phyloP scores from a whole-genome alignment of 2,888 invertebrate species.

The Orchesellides sinensis region DNA sequence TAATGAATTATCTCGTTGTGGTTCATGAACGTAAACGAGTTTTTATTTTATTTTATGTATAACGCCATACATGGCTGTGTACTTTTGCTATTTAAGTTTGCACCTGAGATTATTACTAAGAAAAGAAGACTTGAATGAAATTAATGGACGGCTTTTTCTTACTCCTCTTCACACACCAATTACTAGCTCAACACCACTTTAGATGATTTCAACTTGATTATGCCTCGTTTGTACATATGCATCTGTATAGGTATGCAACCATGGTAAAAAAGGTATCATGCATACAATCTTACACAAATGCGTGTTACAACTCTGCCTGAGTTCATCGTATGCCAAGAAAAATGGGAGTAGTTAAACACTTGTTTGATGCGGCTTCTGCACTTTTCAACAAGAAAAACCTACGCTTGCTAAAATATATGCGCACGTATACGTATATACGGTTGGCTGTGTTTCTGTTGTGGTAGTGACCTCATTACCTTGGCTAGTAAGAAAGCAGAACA shows the following conservation, averaged over 20 bases:
- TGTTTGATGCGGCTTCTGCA: slow-evolving; percentile 53
- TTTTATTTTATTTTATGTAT: no score
- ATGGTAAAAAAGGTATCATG: slow-evolving; percentile 14
- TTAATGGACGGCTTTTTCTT: slow-evolving; percentile 50
- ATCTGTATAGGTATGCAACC: background rate
- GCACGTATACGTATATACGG: slow-evolving; percentile 3
- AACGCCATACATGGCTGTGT: no score
- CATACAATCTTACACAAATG: slow-evolving; percentile 27
- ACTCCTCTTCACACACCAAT: slow-evolving; percentile 62
- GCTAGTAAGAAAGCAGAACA: slow-evolving; percentile 72
- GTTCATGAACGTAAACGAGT: background rate
- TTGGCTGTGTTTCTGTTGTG: slow-evolving; percentile 45
- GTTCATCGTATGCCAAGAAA: slow-evolving; percentile 40
- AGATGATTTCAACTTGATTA: no score
- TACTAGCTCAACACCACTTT: slow-evolving; percentile 37
- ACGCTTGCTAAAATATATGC: background rate
- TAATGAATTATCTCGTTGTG: no score
- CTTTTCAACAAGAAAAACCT: slow-evolving; percentile 38
- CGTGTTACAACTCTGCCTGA: slow-evolving; percentile 24
- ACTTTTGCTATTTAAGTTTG: no score
- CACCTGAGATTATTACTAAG: no score
- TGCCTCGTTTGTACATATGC: background rate
- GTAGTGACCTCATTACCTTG: slow-evolving; percentile 68
- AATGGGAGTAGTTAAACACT: slow-evolving; percentile 49
- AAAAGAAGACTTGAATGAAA: slow-evolving; percentile 28